Base-by-base conservation (phyloP, 2,888 invertebrate species). In the Pherbina coryleti region DNA sequence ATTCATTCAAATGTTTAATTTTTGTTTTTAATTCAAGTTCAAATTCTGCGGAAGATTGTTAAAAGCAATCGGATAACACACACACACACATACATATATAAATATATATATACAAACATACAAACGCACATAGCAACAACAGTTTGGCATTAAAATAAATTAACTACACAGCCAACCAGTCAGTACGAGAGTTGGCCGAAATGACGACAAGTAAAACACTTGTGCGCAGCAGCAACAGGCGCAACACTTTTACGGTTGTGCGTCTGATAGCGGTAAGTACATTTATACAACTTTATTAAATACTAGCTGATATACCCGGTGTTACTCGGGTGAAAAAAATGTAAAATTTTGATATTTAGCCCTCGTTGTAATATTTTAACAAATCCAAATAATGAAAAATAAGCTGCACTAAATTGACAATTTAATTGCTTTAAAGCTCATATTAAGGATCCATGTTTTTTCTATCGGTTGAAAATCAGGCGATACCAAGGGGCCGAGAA, bases 221-320 rank as follows among this genome's bases (percentile, higher is more conserved):
- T 73, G 34, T 51, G 70, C 69, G 74, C 79, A 70, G 62, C 49
- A 75, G 75, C 82, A 76, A 73, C 84, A 85, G 85, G 84, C 85
- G 84, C 82, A 81, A 69, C 67, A 80, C 83, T 85, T 85, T 84
- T 83, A 85, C 87, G 85, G 86, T 86, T 85, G 86, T 83, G 84
- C 85, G 84, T 82, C 82, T 83, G 83, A 83, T 86, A 84, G 85
- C 86, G 87, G 86, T 86, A 84, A 86, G 86, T 86, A 67, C 82
- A 80, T 79, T 75, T 72, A 60, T 67, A 8, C 22, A 44, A n/a
- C 19, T 55, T 55, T 55, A 55, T 55, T 8, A 44, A 44, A 44
- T 11, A 44, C 14, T n/a, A n/a, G n/a, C n/a, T n/a, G n/a, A n/a
- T n/a, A n/a, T n/a, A n/a, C n/a, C n/a, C n/a, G n/a, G n/a, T n/a